phyloP scores from a whole-genome alignment of 2,888 invertebrate species.

The Cyrtodaria siliqua region DNA sequence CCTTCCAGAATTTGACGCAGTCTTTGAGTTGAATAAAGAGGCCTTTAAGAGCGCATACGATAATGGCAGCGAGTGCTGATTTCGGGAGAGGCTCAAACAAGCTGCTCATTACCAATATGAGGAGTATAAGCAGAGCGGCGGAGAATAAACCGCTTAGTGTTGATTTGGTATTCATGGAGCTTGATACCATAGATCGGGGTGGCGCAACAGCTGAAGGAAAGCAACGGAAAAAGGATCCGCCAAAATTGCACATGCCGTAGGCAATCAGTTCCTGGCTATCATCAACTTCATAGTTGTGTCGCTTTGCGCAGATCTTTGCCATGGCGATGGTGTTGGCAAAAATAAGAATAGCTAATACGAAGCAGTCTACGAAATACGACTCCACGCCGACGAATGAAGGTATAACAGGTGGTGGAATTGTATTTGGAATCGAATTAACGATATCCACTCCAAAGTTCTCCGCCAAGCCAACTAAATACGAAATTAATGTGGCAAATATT shows the following conservation, averaged over 20 bases:
- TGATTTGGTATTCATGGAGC: constrained; percentile 81
- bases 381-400: constrained; percentile 74
- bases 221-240: constrained; percentile 85
- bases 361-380: constrained; percentile 77
- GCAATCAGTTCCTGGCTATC: constrained; percentile 86
- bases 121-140: constrained; percentile 77
- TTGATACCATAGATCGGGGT: constrained; percentile 82
- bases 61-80: constrained; percentile 85
- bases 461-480: constrained; percentile 73
- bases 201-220: constrained; percentile 86
- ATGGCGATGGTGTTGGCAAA: constrained; percentile 84
- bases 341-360: constrained; percentile 81
- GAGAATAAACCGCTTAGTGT: constrained; percentile 78
- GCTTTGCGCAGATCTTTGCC: constrained; percentile 85
- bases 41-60: constrained; percentile 86
- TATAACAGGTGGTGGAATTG: constrained; percentile 77
- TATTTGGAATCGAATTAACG: constrained; percentile 78
- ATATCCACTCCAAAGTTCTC: constrained; percentile 69
- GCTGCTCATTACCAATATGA: constrained; percentile 80
- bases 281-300: constrained; percentile 85
- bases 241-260: constrained; percentile 84
- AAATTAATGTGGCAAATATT: constrained; percentile 75
- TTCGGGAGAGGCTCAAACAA: constrained; percentile 82
- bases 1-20: constrained; percentile 91
- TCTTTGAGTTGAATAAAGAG: constrained; percentile 90